These are phyloP conservation scores for Epinotia ramella DNA, from an alignment of 2,888 invertebrate species.

Conservation along the genomic window DNA sequence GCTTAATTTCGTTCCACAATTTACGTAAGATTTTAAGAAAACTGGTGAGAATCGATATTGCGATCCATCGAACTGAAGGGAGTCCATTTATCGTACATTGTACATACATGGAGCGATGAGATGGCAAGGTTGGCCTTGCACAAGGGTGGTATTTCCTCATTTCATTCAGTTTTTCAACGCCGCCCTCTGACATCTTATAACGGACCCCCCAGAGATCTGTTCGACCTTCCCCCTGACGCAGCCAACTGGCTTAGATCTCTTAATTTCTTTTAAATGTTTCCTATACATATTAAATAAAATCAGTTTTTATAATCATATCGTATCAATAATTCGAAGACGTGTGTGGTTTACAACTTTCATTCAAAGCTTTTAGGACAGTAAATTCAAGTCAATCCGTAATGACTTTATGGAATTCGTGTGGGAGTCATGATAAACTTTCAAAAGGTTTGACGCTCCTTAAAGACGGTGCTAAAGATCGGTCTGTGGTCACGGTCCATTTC, in stretches of 20 bases:
- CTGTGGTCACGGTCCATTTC: not conserved
- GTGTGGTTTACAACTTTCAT: constrained; percentile 4
- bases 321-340: not conserved
- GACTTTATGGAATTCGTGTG: constrained; percentile 27
- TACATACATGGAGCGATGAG: too few relatives aligned
- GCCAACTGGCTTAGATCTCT: too few relatives aligned
- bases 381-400: constrained; percentile 8
- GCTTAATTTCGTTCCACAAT: constrained; percentile 4
- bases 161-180: not conserved
- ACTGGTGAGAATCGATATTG: not conserved
- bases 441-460: constrained; percentile 10
- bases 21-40: not conserved
- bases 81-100: too few relatives aligned
- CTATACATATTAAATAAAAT: too few relatives aligned
- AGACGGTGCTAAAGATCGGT: constrained; percentile 2
- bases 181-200: too few relatives aligned
- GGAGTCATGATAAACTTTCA: constrained; percentile 1
- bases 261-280: too few relatives aligned
- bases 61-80: not conserved
- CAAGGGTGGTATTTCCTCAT: not conserved
- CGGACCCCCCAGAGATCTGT: too few relatives aligned
- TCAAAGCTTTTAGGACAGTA: constrained; percentile 6
- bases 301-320: not conserved
- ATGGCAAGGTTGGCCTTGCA: too few relatives aligned
- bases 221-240: too few relatives aligned